Base-by-base conservation (phyloP, 2,797 vertebrate species). In the Siniperca undulata region DNA sequence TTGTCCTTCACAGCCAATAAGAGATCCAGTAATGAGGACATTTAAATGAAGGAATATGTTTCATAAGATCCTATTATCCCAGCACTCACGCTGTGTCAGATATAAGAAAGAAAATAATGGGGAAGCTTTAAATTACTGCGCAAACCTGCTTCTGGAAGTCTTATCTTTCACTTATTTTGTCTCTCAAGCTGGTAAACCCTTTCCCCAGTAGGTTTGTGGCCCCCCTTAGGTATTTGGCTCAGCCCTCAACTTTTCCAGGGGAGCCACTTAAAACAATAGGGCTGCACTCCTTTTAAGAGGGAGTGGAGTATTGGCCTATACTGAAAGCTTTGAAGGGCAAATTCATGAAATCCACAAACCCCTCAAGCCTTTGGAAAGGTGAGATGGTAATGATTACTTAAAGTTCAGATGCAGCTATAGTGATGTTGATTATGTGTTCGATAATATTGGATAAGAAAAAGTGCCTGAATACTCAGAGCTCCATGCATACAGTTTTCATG, bases 1-100 rank as follows among this genome's bases (percentile, higher is more conserved):
- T 44, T 30, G 24, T 66, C 61, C 14, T 61, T 69, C 42, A 61
- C n/a, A 24, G 50, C 60, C 71, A 69, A 42, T 52, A 42, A 66
- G 64, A 56, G 20, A 58, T 71, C 17, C 67, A 22, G 12, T 81
- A 70, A 86, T 75, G 60, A 73, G 61, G 36, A 58, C 55, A 81
- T 85, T 86, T 38, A 80, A 88, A 78, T 83, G n/a, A 87, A 77
- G 80, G n/a, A 55, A 19, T 6, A 46, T 74, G 56, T 77, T 52
- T 84, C 53, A 78, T 68, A 38, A 59, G 4, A 73, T 70, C n/a
- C 14, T 52, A 42, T 80, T 74, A 81, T 74, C 27, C 40, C 20
- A 68, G 72, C 70, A 65, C 48, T 60, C 52, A 40, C 46, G 61
- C 34, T 20, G 34, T 61, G 24, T 70, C 48, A 72, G 20, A 34